These are phyloP conservation scores for Sciurus vulgaris DNA, from an alignment of 2,797 vertebrate genomes.

Conservation along the genomic window DNA sequence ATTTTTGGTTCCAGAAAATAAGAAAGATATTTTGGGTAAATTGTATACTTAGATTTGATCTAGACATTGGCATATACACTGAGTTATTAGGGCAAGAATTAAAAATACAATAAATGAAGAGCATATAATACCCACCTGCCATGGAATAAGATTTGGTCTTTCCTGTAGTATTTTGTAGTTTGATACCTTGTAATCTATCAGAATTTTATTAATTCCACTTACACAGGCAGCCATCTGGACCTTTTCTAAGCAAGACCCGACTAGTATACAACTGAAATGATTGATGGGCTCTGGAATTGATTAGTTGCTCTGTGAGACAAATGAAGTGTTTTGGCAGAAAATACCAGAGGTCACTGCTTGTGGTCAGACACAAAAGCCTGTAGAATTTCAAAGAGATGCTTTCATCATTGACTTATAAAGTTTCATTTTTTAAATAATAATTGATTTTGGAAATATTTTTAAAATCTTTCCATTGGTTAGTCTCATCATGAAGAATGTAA, in stretches of 20 bases:
- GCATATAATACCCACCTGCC: not conserved
- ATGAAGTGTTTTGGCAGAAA: constrained; percentile 96
- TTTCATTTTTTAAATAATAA: constrained; percentile 71
- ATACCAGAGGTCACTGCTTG: constrained; percentile 93
- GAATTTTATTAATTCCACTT: constrained; percentile 94
- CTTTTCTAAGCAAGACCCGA: constrained; percentile 84
- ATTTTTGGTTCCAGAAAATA: too few species aligned
- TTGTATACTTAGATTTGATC: not conserved
- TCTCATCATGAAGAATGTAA: not conserved
- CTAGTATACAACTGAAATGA: constrained; percentile 88
- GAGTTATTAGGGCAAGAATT: constrained; percentile 56
- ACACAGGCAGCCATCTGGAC: constrained; percentile 90
- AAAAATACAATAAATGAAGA: constrained; percentile 55
- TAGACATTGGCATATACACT: not conserved
- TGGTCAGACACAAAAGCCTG: constrained; percentile 90
- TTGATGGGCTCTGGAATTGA: constrained; percentile 97
- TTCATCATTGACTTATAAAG: constrained; percentile 83
- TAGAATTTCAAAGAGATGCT: constrained; percentile 90
- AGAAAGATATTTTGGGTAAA: not conserved
- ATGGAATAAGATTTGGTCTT: constrained; percentile 69
- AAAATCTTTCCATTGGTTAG: not conserved
- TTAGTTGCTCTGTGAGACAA: constrained; percentile 96
- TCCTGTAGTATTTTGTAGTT: constrained; percentile 87
- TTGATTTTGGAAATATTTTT: constrained; percentile 69
- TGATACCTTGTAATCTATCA: constrained; percentile 91